Evolutionary conservation across 2,888 invertebrate species (phyloP).

Genomic region (Catonia carolina): DNA sequence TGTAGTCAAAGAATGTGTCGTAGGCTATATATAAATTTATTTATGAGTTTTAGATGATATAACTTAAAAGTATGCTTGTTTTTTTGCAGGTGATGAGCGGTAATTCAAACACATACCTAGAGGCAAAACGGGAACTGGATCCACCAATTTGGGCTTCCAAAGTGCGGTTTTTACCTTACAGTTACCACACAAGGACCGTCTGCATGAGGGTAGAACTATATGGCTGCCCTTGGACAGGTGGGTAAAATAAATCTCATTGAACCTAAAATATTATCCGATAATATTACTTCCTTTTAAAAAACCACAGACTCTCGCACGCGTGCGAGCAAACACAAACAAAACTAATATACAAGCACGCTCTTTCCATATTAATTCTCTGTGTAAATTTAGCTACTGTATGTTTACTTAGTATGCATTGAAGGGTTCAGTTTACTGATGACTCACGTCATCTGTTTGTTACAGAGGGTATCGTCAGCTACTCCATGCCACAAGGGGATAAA

Average conservation of each 20-base stretch:
- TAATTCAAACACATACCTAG: slow-evolving; percentile 81
- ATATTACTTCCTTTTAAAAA: background rate
- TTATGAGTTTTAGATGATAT: too few species aligned
- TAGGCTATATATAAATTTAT: too few species aligned
- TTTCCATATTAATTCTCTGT: too few species aligned
- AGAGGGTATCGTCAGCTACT: slow-evolving; percentile 79
- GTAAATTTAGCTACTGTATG: too few species aligned
- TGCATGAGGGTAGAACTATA: slow-evolving; percentile 88
- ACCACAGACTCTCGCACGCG: too few species aligned
- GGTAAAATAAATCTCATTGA: slow-evolving; percentile 32
- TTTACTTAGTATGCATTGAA: too few species aligned
- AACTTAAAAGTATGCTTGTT: too few species aligned
- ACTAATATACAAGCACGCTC: too few species aligned
- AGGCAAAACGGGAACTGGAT: slow-evolving; percentile 65
- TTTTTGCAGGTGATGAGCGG: slow-evolving; percentile 65
- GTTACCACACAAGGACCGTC: slow-evolving; percentile 72
- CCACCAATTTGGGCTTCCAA: slow-evolving; percentile 84
- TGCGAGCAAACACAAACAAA: too few species aligned
- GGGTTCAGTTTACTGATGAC: too few species aligned
- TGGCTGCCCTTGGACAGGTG: slow-evolving; percentile 77
- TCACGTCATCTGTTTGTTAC: slow-evolving; percentile 34
- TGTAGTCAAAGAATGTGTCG: too few species aligned
- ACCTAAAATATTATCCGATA: background rate
- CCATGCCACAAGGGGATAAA: slow-evolving; percentile 87
- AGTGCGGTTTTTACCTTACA: slow-evolving; percentile 78